Evolutionary conservation across 2,888 invertebrate species (phyloP), one percentile per base, ranked within the genome.

Genomic region (Cotesia congregata): DNA sequence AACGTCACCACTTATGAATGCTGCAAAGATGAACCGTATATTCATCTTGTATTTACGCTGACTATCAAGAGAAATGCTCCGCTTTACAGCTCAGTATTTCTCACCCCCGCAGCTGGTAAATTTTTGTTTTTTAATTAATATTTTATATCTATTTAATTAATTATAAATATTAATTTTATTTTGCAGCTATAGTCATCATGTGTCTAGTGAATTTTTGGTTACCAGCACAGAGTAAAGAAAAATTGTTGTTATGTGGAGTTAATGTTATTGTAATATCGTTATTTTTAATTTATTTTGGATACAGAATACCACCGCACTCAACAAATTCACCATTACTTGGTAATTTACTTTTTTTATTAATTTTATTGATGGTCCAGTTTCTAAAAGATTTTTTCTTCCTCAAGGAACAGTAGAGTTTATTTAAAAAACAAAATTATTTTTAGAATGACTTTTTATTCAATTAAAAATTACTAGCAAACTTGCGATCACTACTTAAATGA

Each of bases 141-240:
- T 40, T 17, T 38, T 15, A 20, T 39, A 60, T 15, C 4, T 40
- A 7, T 17, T 50, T 61, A 30, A 40, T 6, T 68, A 6, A 62
- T 17, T 59, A 30, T 15, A 30, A 30, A 30, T 30, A 30, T 30
- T 30, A 30, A 7, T 77, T 77, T 75, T 73, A 64, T 78, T 20
- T 87, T 88, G 81, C 89, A 90, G 93, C 93, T 74, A 91, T 94
- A 74, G 91, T 93, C 3, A 85, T 93, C 15, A 84, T 94, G 83
- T 92, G 92, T 0, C 88, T 94, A 67, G 87, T 92, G 15, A 90
- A 90, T 1, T 94, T 94, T 86, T 93, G 93, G 93, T 83, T 94
- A 68, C 93, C 94, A 0, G 93, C 94, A 0, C 92, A 92, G 82
- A 92, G 93, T 81, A 93, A 92, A 15, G 94, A 94, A 85, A 94